Base-by-base conservation (phyloP, 2,888 invertebrate genomes). In the Fragum whitleyi region DNA sequence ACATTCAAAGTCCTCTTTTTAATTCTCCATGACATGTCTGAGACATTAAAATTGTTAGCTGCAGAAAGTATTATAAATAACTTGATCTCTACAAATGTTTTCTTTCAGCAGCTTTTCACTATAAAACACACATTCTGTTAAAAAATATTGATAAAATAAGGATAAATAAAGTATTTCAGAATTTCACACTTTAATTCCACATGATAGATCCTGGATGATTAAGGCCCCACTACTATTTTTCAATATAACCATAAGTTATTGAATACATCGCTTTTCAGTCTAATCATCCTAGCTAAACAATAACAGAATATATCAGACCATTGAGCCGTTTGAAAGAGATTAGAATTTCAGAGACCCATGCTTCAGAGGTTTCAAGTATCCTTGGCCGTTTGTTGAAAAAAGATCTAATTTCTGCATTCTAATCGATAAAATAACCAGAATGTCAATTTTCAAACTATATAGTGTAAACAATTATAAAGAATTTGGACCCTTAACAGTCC, bases 391-490 rank as follows among this genome's bases (percentile, higher is more conserved):
- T 36, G 36, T 39, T 23, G 1, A 21, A 65, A 39, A 39, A 65
- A 65, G 65, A 65, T 65, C 42, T 23, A 39, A 65, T 65, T 65
- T 65, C 65, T 65, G 65, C 65, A 39, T 21, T 65, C 42, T 65
- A 36, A 65, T 65, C 65, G 36, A 65, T 65, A 65, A 39, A 21
- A 39, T 39, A 65, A 39, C 42, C 39, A 39, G 65, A 65, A 65
- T 65, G 65, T 65, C 42, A 65, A 42, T 42, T 65, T 65, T 65
- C 23, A 26, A 39, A 42, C 65, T 42, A 65, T 65, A 65, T 19
- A 65, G 36, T 65, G 65, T 65, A 65, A 65, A 65, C 39, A 47
- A 47, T 47, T 19, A 47, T 14, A 19, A 47, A 14, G 14, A 5
- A 5, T 36, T 9, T 36, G 32, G n/a, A 47, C 16, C 47, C 47